Evolutionary conservation across 2,888 invertebrate species (phyloP), one percentile per base, ranked within the genome.

Genomic region (Synergus laeviventris): DNA sequence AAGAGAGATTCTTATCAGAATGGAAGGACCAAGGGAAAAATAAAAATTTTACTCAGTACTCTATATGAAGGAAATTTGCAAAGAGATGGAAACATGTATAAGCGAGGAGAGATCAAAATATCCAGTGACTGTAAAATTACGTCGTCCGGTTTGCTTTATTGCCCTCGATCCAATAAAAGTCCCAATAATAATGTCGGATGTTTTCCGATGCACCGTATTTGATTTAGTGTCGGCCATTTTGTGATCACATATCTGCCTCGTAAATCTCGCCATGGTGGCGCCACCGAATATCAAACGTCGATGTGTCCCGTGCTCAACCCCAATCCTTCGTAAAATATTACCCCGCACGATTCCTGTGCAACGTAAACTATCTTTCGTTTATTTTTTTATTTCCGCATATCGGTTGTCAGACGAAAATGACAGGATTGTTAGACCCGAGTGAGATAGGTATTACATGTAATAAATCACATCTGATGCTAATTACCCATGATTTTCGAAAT

Each of bases 211-310:
- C 91, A 88, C 87, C 88, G 84, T 82, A 89, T 90, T 91, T 91
- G 91, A 91, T 91, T 91, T 91, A 91, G 89, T 90, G 89, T 87
- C 88, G 90, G 91, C 90, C 91, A 91, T 91, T 91, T 91, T 91
- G 91, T 87, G 91, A 91, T 91, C 90, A 89, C 91, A 90, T 91
- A 91, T 91, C 91, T 91, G 91, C 89, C 89, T 91, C 91, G 90
- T 91, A 91, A 91, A 91, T 91, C 91, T 90, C 90, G 82, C 83
- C 85, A 84, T 85, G 86, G 86, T 87, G 85, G 85, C 85, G 85
- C 84, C 84, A 83, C 84, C 83, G 84, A 91, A 91, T 91, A 91
- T 91, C 91, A 91, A 91, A 91, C 90, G 90, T 90, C 91, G 90
- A 91, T 91, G 90, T 87, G 86, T 86, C 87, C 86, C 79, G 83